Evolutionary conservation across 2,797 vertebrate genomes (phyloP).

Genomic region (Choloepus didactylus): DNA sequence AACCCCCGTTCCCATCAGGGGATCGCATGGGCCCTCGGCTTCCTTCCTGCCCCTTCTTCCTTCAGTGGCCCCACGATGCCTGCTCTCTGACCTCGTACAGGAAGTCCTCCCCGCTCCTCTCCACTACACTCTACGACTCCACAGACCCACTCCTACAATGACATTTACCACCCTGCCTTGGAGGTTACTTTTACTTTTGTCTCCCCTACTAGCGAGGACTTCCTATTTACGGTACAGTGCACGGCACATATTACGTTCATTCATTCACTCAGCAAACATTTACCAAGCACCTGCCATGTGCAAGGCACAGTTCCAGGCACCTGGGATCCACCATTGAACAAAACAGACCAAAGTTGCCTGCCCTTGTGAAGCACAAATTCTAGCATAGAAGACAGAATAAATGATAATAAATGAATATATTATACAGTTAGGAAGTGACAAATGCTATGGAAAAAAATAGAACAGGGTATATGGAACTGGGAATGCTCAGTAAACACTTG

Average conservation of each 20-base stretch:
- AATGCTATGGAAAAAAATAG: background rate
- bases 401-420: background rate
- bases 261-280: background rate
- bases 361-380: background rate
- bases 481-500: background rate
- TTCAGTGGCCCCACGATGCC: background rate
- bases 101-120: too few relatives aligned
- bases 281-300: background rate
- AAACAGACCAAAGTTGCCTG: background rate
- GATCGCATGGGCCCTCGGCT: background rate
- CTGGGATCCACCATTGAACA: background rate
- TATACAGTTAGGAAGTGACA: background rate
- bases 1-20: background rate
- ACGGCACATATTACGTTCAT: background rate
- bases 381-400: background rate
- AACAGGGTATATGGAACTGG: background rate
- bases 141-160: background rate
- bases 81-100: background rate
- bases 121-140: background rate
- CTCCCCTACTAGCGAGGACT: background rate
- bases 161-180: background rate
- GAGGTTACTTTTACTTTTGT: background rate
- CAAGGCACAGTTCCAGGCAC: background rate
- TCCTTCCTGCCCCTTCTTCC: conserved; percentile 1
- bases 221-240: background rate